Evolutionary conservation across 2,113 vertebrate genomes (phyloP), one percentile per base, ranked within the genome.

Genomic region (Dicrurus megarhynchus): DNA sequence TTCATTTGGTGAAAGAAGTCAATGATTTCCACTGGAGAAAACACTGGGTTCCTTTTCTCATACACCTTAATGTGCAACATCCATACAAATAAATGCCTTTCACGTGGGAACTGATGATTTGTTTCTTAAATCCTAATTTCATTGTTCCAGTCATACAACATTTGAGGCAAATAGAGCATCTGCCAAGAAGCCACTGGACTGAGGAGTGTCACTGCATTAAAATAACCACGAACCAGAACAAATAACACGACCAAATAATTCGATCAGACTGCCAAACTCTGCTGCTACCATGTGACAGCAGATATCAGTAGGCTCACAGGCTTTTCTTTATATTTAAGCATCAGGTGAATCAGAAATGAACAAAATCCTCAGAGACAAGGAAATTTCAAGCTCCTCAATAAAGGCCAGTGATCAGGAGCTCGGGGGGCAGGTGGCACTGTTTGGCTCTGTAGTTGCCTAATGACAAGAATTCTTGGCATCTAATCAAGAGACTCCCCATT

Each of bases 251-350:
- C 42, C 70, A 84, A 49, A 68, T n/a, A 49, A 86, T 53, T 59
- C 3, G 2, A 32, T 61, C 32, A 67, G 67, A 83, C 47, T 56
- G 61, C 26, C 67, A 69, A 85, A 81, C 50, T 55, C 67, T 49
- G 56, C 39, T 67, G 59, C 0, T 0, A 59, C 52, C 73, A 84
- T 0, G 0, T 39, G 60, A 50, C 64, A 63, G 52, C 47, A 93
- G 73, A 70, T 8, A 67, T 16, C 64, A 82, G 7, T 10, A 32
- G 5, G 5, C 61, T 24, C 73, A 67, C 46, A 50, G 65, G 50
- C 19, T 49, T 92, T 68, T 41, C 63, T 76, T 70, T 39, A 33
- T 50, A 35, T n/a, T 65, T 35, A 73, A 50, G 46, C n/a, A 94
- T 41, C 35, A 56, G 37, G n/a, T 65, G 78, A 87, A 87, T 42